Evolutionary conservation across 2,888 invertebrate genomes (phyloP), one percentile per base, ranked within the genome.

Genomic region (Linyphia triangularis): DNA sequence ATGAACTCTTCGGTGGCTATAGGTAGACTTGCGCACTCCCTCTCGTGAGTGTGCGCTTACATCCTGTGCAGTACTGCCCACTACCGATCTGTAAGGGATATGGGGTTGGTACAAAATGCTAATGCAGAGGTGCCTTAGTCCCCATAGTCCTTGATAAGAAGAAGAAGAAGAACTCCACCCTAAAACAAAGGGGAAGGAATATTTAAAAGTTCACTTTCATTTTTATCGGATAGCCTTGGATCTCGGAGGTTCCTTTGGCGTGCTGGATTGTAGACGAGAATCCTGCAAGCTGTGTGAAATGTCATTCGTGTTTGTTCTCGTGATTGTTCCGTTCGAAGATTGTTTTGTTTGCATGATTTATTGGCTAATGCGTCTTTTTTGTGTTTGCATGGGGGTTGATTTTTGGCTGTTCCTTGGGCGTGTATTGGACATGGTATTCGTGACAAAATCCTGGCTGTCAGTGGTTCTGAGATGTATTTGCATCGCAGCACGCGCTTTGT

Each of bases 261-360:
- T 81, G 81, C 81, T 24, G 57, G 19, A 72, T n/a, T n/a, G n/a
- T n/a, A 70, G 69, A 70, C 37, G 37, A 10, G 79, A 33, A 33
- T 26, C 19, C 37, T 19, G 30, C 28, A 59, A n/a, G 26, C 40
- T 22, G 30, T 40, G 72, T 65, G 65, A 81, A 51, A 72, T 72
- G 84, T 73, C 75, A 65, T 67, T 57, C 16, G 51, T 33, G 28
- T 69, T 84, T 77, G 69, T 69, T 85, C 77, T 69, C 57, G 75
- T 69, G 81, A 81, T 70, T 81, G 81, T 51, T 59, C 30, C 22
- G 16, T 26, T 19, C 24, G 40, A 63, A 75, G 40, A 73, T 59
- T 40, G 63, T 63, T 75, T 72, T n/a, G 7, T n/a, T 37, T 59
- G 70, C 51, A 57, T 81, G 81, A 81, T 70, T 81, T 70, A 81